These are phyloP conservation scores for Catharus bicknelli DNA, from an alignment of 2,113 vertebrate species.

Conservation along the genomic window DNA sequence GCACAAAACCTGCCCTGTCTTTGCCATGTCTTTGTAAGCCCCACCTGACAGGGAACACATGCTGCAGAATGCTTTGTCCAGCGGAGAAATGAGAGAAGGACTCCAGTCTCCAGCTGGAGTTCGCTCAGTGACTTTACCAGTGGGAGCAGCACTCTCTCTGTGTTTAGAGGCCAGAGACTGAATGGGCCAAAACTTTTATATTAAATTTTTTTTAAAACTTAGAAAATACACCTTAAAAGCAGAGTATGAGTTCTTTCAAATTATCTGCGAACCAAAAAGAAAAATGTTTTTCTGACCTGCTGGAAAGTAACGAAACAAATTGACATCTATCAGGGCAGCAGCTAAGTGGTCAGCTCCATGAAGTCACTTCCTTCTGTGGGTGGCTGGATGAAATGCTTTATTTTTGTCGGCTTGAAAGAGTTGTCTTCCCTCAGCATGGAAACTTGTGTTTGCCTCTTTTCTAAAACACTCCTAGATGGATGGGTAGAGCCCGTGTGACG, in stretches of 20 bases:
- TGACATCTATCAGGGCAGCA: not conserved
- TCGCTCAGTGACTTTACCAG: not conserved
- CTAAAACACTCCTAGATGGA: not conserved
- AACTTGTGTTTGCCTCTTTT: not conserved
- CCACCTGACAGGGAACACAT: fast-evolving
- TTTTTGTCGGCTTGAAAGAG: not conserved
- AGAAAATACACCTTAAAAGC: not conserved
- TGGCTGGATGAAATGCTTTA: not conserved
- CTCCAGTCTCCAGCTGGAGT: not conserved
- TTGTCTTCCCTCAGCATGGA: not conserved
- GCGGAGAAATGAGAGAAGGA: not conserved
- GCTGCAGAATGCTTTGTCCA: not conserved
- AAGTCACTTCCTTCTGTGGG: not conserved
- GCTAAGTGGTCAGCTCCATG: not conserved
- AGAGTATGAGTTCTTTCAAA: not conserved
- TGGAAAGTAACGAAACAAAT: not conserved
- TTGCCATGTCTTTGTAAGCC: not conserved
- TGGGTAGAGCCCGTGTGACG: not conserved
- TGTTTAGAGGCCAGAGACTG: not conserved
- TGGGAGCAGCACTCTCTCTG: not conserved
- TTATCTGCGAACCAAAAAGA: not conserved
- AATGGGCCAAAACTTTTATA: not conserved
- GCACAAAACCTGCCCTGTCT: not conserved
- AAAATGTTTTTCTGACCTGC: not conserved
- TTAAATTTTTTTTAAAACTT: not conserved